A percentile compares a stretch with the other conserved stretches of the same genome.
Conservation (phyloP, 1,140 invertebrate genomes). For the Sitobion miscanthi region DNA sequence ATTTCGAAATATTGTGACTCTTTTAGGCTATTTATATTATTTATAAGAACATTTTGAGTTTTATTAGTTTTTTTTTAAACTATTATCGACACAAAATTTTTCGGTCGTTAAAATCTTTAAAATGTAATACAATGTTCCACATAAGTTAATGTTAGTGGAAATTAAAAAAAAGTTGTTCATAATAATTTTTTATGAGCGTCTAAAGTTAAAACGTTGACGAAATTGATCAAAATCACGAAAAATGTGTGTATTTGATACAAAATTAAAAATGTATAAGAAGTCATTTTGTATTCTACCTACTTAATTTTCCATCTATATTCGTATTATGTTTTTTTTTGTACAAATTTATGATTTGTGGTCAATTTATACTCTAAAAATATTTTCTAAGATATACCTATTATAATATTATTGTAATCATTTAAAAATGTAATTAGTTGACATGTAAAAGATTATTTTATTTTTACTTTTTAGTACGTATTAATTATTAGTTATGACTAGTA, state of each 20-base stretch:
- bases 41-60: too few relatives aligned
- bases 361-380: not conserved
- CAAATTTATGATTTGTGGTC: not conserved
- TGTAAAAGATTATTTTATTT: not conserved
- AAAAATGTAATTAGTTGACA: not conserved
- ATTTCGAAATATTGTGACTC: too few relatives aligned
- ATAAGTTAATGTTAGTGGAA: too few relatives aligned
- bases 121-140: too few relatives aligned
- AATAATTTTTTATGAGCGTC: too few relatives aligned
- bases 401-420: not conserved
- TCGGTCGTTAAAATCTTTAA: too few relatives aligned
- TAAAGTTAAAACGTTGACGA: too few relatives aligned
- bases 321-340: not conserved
- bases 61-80: too few relatives aligned
- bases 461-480: not conserved
- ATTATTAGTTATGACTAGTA: not conserved
- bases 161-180: too few relatives aligned
- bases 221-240: too few relatives aligned
- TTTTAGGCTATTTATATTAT: too few relatives aligned
- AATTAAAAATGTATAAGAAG: not conserved
- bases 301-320: not conserved
- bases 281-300: not conserved
- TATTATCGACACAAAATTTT: too few relatives aligned
- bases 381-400: not conserved
- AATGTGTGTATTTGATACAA: not conserved